Percentiles rank a stretch among this genome's conserved stretches.
Conservation (phyloP, 2,888 invertebrate genomes). For the Eristalis intricaria region DNA sequence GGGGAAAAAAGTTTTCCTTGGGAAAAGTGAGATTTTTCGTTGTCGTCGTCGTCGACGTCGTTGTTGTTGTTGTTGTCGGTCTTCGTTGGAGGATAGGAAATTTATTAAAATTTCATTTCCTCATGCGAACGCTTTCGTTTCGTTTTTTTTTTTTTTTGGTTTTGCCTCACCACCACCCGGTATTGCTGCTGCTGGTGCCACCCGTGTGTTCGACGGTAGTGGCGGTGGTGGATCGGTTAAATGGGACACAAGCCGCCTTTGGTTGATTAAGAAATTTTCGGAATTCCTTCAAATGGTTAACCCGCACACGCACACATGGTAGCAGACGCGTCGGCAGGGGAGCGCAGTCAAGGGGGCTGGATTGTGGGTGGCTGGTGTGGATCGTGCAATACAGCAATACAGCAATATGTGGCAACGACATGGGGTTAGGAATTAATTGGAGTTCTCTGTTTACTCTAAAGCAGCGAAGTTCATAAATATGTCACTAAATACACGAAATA, state of each 20-base stretch:
- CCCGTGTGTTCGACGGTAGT: neutral
- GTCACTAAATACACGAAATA: conserved; percentile 61
- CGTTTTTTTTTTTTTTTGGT: neutral
- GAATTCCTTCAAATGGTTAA: conserved; percentile 52
- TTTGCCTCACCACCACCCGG: neutral
- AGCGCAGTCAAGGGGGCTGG: neutral
- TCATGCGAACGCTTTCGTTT: conserved; percentile 45
- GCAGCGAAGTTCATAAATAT: conserved; percentile 63
- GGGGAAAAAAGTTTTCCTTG: conserved; percentile 53
- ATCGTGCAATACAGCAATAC: conserved; percentile 50
- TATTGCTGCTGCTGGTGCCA: neutral
- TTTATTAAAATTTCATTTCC: conserved; percentile 68
- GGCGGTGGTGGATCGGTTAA: conserved; percentile 25
- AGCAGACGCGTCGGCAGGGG: neutral
- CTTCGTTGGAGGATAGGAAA: conserved; percentile 40
- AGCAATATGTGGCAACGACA: conserved; percentile 61
- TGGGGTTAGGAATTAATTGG: conserved; percentile 59
- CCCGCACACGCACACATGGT: neutral
- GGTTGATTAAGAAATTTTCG: conserved; percentile 64
- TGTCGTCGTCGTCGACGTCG: neutral
- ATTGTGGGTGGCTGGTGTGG: neutral
- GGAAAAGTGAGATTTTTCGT: conserved; percentile 42
- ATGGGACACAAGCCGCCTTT: conserved; percentile 46
- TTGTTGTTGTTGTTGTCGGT: neutral
- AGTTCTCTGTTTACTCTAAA: conserved; percentile 53